A percentile compares a stretch with the other conserved stretches of the same genome.
These are phyloP conservation scores for Drosophila asahinai DNA, from an alignment of 1,140 invertebrate species.

Conservation along the genomic window DNA sequence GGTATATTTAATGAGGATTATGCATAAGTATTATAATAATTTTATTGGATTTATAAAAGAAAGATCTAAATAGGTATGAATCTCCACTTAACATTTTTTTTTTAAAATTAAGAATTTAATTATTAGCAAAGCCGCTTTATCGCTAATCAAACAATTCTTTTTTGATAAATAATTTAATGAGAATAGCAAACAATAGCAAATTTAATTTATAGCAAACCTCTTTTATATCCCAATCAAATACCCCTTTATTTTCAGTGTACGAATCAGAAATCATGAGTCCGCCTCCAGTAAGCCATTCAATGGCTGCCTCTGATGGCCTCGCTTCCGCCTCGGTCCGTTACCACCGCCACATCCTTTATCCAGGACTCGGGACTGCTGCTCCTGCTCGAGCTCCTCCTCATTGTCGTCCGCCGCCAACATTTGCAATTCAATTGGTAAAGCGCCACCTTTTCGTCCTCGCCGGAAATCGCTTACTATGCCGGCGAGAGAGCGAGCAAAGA, in stretches of 20 bases:
- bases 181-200: neutral
- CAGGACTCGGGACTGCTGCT: conserved; percentile 9
- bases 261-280: conserved; percentile 40
- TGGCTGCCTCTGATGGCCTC: conserved; percentile 72
- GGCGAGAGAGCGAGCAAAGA: conserved; percentile 50
- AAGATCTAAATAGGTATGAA: too few species aligned
- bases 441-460: conserved; percentile 74
- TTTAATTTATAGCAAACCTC: neutral
- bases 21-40: too few species aligned
- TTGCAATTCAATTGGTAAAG: conserved; percentile 80
- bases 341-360: conserved; percentile 3
- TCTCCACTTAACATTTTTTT: too few species aligned
- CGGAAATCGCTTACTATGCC: conserved; percentile 81
- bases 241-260: conserved; percentile 13
- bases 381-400: conserved; percentile 16
- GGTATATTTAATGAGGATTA: too few species aligned
- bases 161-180: too few species aligned
- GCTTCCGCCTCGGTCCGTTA: conserved; percentile 60
- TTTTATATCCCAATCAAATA: neutral
- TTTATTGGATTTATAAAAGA: too few species aligned
- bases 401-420: conserved; percentile 68
- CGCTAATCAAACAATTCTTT: too few species aligned
- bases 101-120: too few species aligned
- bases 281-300: conserved; percentile 62
- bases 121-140: too few species aligned